A percentile compares a stretch with the other conserved stretches of the same genome.
These are phyloP conservation scores for Parapristionchus giblindavisi DNA, from an alignment of 2,888 invertebrate genomes.

Conservation along the genomic window DNA sequence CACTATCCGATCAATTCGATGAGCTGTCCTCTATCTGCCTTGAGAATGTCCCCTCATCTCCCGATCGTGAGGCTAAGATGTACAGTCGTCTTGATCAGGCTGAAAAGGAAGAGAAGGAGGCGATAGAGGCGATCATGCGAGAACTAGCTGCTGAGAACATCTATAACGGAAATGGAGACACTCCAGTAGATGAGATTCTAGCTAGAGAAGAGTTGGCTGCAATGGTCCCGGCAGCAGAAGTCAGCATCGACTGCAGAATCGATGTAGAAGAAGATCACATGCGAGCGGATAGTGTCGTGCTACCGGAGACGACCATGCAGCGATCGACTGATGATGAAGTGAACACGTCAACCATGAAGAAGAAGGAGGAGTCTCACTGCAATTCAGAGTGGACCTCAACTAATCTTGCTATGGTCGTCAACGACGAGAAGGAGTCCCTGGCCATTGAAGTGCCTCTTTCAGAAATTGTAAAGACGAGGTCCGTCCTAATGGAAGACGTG, in stretches of 20 bases:
- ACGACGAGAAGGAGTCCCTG: slow-evolving; percentile 28
- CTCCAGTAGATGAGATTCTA: slow-evolving; percentile 21
- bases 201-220: slow-evolving; percentile 3
- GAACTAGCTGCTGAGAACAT: slow-evolving; percentile 32
- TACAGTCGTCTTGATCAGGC: slow-evolving; percentile 14
- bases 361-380: neutral
- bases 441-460: slow-evolving; percentile 40
- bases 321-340: neutral
- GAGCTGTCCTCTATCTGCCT: slow-evolving; percentile 24
- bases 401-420: neutral
- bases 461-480: slow-evolving; percentile 28
- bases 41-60: slow-evolving; percentile 5
- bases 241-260: slow-evolving; percentile 31
- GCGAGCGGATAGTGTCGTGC: neutral
- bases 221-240: slow-evolving; percentile 10
- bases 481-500: slow-evolving; percentile 51
- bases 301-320: neutral
- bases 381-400: neutral
- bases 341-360: slow-evolving; percentile 1
- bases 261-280: slow-evolving; percentile 31
- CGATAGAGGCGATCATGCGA: slow-evolving; percentile 30
- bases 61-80: slow-evolving; percentile 23
- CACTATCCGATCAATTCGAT: slow-evolving; percentile 24
- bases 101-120: slow-evolving; percentile 35
- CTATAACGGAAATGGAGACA: slow-evolving; percentile 25